Base-by-base conservation (phyloP, 2,888 invertebrate genomes). In the Apotomis betuletana region DNA sequence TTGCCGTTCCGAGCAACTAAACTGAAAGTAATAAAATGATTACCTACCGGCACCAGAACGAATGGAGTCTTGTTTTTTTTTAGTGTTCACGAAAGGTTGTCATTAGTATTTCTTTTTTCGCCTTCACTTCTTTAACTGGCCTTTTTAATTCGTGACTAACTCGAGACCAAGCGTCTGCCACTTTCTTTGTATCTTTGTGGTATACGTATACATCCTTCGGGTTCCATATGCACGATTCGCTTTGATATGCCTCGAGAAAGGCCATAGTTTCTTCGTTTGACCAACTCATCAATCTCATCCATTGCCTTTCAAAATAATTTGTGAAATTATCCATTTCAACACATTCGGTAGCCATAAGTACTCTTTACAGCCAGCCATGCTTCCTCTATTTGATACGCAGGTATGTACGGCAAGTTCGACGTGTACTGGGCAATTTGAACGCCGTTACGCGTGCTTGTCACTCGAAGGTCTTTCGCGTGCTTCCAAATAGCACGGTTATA, bases 41-140 rank as follows among this genome's bases (percentile, higher is more conserved):
- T 54, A 54, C 54, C n/a, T 54, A 54, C 54, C 54, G n/a, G 54
- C 54, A 15, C 54, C 54, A 54, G 54, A 54, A 54, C 54, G 54
- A 54, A 54, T 54, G 10, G 54, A 54, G 15, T 54, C 54, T 15
- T 54, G 54, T 54, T 54, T 54, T 54, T 54, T 54, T 54, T 54
- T 54, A 13, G 36, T 58, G 58, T 27, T 58, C 15, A 27, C 58
- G 13, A 58, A 58, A 58, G 10, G 58, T 58, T 27, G 58, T 27
- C 58, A 58, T 58, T 10, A 58, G 9, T 13, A 27, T 15, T 15
- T 58, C 58, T 27, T 58, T 58, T 27, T 58, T 58, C 9, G 58
- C 10, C 36, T 58, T 58, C 10, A 58, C 5, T 58, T 58, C 58
- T 36, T 58, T 5, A 10, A 58, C 27, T 15, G 36, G 27, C 27